Base-by-base conservation (phyloP, 2,113 vertebrate genomes). In the Sphyrna mokarran region DNA sequence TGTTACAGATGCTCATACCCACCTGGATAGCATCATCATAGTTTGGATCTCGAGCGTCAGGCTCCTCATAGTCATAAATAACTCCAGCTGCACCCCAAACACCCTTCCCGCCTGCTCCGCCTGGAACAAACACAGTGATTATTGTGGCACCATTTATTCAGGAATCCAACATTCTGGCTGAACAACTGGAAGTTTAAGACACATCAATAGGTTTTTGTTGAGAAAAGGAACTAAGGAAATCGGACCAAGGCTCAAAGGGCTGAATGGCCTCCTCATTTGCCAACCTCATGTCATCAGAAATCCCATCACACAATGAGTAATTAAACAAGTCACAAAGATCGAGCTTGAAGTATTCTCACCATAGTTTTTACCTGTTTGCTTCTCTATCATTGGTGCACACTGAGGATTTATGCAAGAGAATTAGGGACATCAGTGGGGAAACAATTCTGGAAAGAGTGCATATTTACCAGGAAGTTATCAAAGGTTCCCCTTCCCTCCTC, bases 31-130 rank as follows among this genome's bases (percentile, higher is more conserved):
- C 97, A 96, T 98, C 98, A 72, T 98, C 98, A 6, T 98, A 98
- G 97, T 98, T 98, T 54, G 98, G 98, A 96, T 98, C 98, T 0
- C 96, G 97, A 6, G 96, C 96, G 0, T 98, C 98, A 0, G 98
- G 98, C 94, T 98, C 98, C 96, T 98, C 98, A 95, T 97, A 97
- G 96, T 98, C 98, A 61, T 98, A 98, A 95, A 98, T 98, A 97
- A 98, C 97, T 0, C 98, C 98, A 0, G 98, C 98, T 37, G 98
- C 98, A 0, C 98, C 98, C 98, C 98, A 98, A 58, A 98, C 98
- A 6, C 98, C 98, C 96, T 98, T 98, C 43, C 98, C 98, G 4
- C 98, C 98, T 0, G 98, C 98, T 2, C 98, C 98, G 76, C 98
- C 98, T 98, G 96, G 6, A 58, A 0, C 95, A 23, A 48, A 26